Evolutionary conservation across 1,140 invertebrate species (phyloP).

Genomic region (Micrasema longulum): DNA sequence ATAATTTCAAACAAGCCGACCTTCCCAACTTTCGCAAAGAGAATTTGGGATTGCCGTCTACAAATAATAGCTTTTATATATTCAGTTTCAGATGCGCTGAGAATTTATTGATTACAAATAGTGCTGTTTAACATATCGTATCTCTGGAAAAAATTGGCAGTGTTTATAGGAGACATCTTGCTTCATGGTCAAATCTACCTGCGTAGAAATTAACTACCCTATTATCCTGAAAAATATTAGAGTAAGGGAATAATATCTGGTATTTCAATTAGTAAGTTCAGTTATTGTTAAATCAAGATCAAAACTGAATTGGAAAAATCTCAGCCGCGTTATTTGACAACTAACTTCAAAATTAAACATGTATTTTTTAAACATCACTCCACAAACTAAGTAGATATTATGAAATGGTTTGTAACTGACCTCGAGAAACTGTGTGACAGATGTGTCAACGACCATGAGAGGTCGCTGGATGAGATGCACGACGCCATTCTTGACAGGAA

Average conservation of each 20-base stretch:
- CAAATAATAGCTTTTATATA: conserved; percentile 1
- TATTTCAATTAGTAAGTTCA: no score
- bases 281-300: no score
- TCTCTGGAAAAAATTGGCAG: no score
- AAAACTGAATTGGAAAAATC: neutral
- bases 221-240: no score
- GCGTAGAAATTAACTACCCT: no score
- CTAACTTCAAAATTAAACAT: conserved; percentile 20
- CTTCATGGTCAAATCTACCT: no score
- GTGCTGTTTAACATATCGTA: no score
- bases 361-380: neutral
- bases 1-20: conserved; percentile 38
- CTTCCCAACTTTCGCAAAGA: neutral
- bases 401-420: conserved; percentile 67
- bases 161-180: no score
- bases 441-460: conserved; percentile 89
- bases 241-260: no score
- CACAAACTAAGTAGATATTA: neutral
- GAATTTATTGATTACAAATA: no score
- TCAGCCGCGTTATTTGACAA: conserved; percentile 9
- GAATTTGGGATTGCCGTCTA: conserved; percentile 3
- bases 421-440: conserved; percentile 86
- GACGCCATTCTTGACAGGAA: conserved; percentile 92
- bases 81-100: neutral
- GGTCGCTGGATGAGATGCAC: conserved; percentile 92